These are phyloP conservation scores for Thera obeliscata DNA, from an alignment of 2,888 invertebrate species.

Conservation along the genomic window DNA sequence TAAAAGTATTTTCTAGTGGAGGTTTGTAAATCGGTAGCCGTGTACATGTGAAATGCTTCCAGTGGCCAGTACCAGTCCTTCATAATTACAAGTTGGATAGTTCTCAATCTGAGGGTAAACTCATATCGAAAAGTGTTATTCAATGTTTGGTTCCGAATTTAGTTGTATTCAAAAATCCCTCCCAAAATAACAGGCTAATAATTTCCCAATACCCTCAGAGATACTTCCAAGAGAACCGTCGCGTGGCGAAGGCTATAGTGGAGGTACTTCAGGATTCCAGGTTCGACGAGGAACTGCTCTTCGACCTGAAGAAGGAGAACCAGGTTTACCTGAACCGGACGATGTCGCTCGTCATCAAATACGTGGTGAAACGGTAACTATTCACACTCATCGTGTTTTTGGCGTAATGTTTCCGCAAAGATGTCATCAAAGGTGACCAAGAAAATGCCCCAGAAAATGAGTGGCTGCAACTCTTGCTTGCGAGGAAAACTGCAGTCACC, in stretches of 20 bases:
- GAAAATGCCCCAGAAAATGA: no score
- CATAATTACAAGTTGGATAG: conserved; percentile 3
- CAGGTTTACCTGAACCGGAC: conserved; percentile 73
- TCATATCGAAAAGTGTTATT: not conserved
- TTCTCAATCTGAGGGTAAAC: not conserved
- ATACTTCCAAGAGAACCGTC: conserved; percentile 62
- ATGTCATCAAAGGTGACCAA: no score
- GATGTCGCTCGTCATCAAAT: conserved; percentile 74
- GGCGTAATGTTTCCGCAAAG: no score
- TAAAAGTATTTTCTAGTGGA: no score
- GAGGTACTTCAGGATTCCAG: conserved; percentile 67
- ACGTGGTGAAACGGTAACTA: conserved; percentile 72
- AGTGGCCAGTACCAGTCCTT: not conserved
- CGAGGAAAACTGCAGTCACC: no score
- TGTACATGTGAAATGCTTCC: not conserved
- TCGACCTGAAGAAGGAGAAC: conserved; percentile 76
- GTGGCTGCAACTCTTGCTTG: no score
- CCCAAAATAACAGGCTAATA: not conserved
- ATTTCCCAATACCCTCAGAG: conserved; percentile 41
- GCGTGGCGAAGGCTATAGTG: conserved; percentile 62
- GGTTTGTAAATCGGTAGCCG: not conserved
- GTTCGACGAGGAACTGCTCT: conserved; percentile 67
- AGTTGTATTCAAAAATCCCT: no score
- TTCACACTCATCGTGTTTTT: no score
- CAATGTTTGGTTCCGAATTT: not conserved